These are phyloP conservation scores for Chrysogorgia sp. DNA, from an alignment of 92 coral and sea anemone genomes.

Conservation along the genomic window DNA sequence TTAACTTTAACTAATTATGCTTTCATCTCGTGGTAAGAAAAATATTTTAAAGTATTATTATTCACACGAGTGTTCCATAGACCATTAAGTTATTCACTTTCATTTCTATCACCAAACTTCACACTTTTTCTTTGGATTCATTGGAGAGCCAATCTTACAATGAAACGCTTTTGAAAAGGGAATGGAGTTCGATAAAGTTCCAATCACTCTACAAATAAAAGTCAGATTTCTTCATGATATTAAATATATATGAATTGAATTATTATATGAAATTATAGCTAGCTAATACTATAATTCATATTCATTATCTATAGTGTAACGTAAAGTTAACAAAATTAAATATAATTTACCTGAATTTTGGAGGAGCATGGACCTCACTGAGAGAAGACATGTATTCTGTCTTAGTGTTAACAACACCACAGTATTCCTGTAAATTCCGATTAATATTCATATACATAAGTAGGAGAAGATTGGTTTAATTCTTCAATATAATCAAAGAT, in stretches of 20 bases:
- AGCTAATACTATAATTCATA: neutral
- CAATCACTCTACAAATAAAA: conserved; percentile 79
- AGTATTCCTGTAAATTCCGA: conserved; percentile 92
- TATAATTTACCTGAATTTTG: conserved; percentile 72
- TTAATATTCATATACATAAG: neutral
- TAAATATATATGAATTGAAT: neutral
- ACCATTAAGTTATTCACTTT: neutral
- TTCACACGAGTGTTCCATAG: neutral
- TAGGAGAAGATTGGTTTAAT: too few relatives aligned
- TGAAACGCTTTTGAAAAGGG: conserved; percentile 89
- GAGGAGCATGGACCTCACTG: conserved; percentile 97
- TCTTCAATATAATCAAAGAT: too few relatives aligned
- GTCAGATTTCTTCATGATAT: too few relatives aligned
- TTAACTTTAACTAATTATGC: neutral
- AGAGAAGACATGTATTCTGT: conserved; percentile 90
- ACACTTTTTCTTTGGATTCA: conserved; percentile 90
- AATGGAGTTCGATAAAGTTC: conserved; percentile 87
- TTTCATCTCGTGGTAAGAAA: too few relatives aligned
- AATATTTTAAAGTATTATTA: neutral
- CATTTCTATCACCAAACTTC: conserved; percentile 83
- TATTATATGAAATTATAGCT: neutral
- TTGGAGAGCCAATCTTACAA: conserved; percentile 82
- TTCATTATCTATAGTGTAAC: neutral
- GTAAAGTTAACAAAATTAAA: neutral
- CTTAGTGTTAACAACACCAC: conserved; percentile 86